These are phyloP conservation scores for Halcyon badia DNA, from an alignment of 2,797 vertebrate species.

Conservation along the genomic window DNA sequence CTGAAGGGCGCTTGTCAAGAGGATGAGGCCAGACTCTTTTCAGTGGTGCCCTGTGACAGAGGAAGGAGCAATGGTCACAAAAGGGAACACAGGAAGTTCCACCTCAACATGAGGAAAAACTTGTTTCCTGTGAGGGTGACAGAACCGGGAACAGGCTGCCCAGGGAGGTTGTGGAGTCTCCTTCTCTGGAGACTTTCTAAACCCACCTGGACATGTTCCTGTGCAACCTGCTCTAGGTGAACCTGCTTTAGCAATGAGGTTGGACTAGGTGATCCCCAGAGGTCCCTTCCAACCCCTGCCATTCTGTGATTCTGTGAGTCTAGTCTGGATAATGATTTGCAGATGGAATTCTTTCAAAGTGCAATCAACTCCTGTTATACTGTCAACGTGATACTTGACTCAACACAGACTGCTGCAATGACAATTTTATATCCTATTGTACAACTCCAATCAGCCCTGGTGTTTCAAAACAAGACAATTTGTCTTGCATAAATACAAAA, in stretches of 20 bases:
- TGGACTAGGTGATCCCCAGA: background rate
- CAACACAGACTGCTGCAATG: slow-evolving; percentile 50
- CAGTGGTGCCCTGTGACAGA: background rate
- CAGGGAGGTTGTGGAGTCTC: background rate
- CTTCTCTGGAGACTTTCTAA: background rate
- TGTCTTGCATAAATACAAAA: slow-evolving; percentile 73
- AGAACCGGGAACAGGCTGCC: background rate
- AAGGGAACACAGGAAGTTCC: background rate
- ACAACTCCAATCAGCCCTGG: slow-evolving; percentile 41
- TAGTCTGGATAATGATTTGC: background rate
- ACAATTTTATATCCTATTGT: slow-evolving; percentile 67
- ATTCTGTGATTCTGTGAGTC: background rate
- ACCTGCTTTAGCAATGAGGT: background rate
- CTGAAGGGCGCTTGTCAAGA: background rate
- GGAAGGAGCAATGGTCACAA: background rate
- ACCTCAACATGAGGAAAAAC: background rate
- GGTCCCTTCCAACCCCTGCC: background rate
- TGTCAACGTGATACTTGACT: slow-evolving; percentile 69
- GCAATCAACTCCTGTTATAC: slow-evolving; percentile 52
- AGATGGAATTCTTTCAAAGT: slow-evolving; percentile 46
- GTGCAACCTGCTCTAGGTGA: background rate
- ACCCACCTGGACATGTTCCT: background rate
- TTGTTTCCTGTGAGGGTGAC: background rate
- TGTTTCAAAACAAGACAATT: slow-evolving; percentile 77
- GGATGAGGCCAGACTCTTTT: background rate